phyloP scores from a whole-genome alignment of 2,888 invertebrate genomes.

The Tinea semifulvella region DNA sequence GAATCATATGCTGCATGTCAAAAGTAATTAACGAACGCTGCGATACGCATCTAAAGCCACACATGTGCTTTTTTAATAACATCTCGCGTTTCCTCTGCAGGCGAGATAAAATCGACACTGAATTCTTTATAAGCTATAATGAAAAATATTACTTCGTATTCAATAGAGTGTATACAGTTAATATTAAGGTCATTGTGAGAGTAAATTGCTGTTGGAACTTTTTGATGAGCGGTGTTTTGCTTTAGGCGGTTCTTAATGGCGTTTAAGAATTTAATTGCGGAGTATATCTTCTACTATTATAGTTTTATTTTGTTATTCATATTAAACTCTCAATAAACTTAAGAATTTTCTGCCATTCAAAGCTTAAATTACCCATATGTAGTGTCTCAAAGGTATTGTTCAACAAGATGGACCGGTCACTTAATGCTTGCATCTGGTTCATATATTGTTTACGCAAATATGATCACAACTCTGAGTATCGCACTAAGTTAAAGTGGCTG shows the following conservation, averaged over 20 bases:
- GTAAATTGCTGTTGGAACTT: slow-evolving; percentile 49
- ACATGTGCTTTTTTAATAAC: slow-evolving; percentile 65
- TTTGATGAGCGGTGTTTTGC: slow-evolving; percentile 26
- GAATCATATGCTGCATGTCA: slow-evolving; percentile 67
- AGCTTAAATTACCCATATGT: too few relatives aligned
- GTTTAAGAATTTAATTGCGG: too few relatives aligned
- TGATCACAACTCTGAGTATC: too few relatives aligned
- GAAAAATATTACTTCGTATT: slow-evolving; percentile 51
- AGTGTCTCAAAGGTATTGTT: too few relatives aligned
- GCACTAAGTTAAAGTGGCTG: too few relatives aligned
- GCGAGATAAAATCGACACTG: slow-evolving; percentile 57
- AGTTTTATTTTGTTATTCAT: too few relatives aligned
- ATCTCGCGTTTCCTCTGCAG: slow-evolving; percentile 47
- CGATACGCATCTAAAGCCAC: slow-evolving; percentile 61
- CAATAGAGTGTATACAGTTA: slow-evolving; percentile 43
- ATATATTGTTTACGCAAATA: too few relatives aligned
- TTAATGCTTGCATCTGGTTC: too few relatives aligned
- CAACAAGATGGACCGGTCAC: too few relatives aligned
- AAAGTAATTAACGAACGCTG: slow-evolving; percentile 63
- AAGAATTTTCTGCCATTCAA: too few relatives aligned
- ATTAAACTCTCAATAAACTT: too few relatives aligned
- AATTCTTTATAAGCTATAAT: slow-evolving; percentile 53
- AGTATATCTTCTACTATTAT: too few relatives aligned
- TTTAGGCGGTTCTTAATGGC: slow-evolving; percentile 7
- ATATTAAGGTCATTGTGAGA: slow-evolving; percentile 58